phyloP scores from a whole-genome alignment of 2,113 vertebrate species.

The Crotalus viridis region DNA sequence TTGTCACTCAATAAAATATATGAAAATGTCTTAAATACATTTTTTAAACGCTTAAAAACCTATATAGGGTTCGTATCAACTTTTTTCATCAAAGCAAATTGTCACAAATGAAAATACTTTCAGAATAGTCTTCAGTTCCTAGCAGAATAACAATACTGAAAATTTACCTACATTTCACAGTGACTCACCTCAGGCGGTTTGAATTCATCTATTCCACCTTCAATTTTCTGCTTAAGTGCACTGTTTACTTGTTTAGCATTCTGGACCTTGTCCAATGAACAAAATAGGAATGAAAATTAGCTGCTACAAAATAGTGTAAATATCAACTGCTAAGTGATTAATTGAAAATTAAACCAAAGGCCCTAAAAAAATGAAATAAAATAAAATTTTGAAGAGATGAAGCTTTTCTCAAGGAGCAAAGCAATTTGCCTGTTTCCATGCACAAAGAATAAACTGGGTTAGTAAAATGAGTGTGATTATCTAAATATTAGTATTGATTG shows the following conservation, averaged over 20 bases:
- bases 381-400: not conserved
- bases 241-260: slow-evolving; percentile 99
- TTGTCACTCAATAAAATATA: not conserved
- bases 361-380: not conserved
- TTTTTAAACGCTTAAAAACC: not conserved
- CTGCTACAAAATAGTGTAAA: not conserved
- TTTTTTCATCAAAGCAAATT: not conserved
- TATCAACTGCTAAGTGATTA: not conserved
- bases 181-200: slow-evolving; percentile 88
- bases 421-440: not conserved
- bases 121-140: not conserved
- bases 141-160: slow-evolving; percentile 24
- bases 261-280: slow-evolving; percentile 85
- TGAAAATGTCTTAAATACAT: not conserved
- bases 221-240: slow-evolving; percentile 93
- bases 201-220: slow-evolving; percentile 89
- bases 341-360: not conserved
- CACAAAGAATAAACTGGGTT: not conserved
- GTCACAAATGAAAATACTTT: not conserved
- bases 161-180: slow-evolving; percentile 29
- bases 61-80: not conserved
- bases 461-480: not conserved
- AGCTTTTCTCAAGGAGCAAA: not conserved
- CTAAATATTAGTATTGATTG: not conserved
- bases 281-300: slow-evolving; percentile 39